These are phyloP conservation scores for Hylaeus volcanicus DNA, from an alignment of 1,140 invertebrate genomes.

Conservation along the genomic window DNA sequence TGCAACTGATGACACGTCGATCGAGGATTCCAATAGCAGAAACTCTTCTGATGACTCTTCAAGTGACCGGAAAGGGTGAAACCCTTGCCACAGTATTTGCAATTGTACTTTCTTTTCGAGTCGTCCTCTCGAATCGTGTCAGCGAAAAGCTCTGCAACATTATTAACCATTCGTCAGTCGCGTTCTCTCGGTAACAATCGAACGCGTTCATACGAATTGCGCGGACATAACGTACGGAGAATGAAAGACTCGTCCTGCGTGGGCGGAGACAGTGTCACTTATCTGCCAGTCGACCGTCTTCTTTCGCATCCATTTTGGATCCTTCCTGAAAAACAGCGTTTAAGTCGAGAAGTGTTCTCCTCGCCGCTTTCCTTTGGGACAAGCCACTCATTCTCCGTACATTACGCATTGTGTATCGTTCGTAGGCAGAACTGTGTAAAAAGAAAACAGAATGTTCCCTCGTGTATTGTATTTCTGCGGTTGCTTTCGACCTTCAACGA, in stretches of 20 bases:
- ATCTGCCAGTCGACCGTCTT: no score
- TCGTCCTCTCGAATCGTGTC: conserved; percentile 41
- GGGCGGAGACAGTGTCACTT: no score
- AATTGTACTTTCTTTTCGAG: conserved; percentile 67
- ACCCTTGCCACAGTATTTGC: conserved; percentile 80
- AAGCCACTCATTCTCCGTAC: no score
- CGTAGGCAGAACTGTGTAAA: neutral
- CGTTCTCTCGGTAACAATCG: neutral
- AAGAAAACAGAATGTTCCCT: neutral
- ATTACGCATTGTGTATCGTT: neutral
- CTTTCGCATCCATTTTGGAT: no score
- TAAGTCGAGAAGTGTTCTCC: no score
- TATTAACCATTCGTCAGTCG: conserved; percentile 45
- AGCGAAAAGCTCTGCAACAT: conserved; percentile 60
- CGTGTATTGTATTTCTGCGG: no score
- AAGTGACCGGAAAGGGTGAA: conserved; percentile 80
- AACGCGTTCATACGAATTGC: neutral
- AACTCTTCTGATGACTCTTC: conserved; percentile 75
- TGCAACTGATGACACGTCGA: conserved; percentile 64
- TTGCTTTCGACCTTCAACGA: no score
- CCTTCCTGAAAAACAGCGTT: no score
- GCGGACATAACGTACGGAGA: no score
- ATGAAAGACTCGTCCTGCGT: no score
- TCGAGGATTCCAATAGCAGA: conserved; percentile 71
- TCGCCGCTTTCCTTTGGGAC: no score